These are phyloP conservation scores for Gobiocypris rarus DNA, from an alignment of 2,113 vertebrate species.

Conservation along the genomic window DNA sequence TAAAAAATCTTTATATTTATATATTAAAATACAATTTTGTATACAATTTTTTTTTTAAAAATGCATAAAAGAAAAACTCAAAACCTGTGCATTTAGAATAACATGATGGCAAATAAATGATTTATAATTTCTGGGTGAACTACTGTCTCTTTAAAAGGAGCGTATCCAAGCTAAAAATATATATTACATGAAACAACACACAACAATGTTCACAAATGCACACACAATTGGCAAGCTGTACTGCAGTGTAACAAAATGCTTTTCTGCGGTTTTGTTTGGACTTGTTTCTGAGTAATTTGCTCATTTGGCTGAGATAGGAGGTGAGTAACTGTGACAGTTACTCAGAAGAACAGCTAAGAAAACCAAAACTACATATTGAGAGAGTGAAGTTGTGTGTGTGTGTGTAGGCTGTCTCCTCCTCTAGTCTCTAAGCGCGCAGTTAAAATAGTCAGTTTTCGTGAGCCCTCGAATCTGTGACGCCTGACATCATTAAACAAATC, in stretches of 20 bases:
- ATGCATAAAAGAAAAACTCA: too few relatives aligned
- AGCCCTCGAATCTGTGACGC: conserved; percentile 58
- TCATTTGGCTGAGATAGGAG: conserved; percentile 51
- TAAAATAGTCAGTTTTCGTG: conserved; percentile 56
- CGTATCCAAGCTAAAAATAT: not conserved
- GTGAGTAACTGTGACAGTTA: conserved; percentile 52
- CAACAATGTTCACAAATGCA: not conserved
- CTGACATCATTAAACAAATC: conserved; percentile 64
- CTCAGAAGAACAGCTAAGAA: conserved; percentile 43
- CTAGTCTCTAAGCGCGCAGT: conserved; percentile 46
- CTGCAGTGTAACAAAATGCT: conserved; percentile 45
- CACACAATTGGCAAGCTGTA: conserved; percentile 33
- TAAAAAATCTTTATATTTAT: too few relatives aligned
- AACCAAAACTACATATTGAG: conserved; percentile 33
- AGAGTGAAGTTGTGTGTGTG: conserved; percentile 46
- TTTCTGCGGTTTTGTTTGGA: conserved; percentile 54
- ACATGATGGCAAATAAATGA: too few relatives aligned
- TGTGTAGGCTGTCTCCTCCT: conserved; percentile 49
- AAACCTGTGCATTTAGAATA: too few relatives aligned
- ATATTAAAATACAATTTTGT: too few relatives aligned
- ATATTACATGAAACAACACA: not conserved
- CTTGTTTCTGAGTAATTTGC: conserved; percentile 47
- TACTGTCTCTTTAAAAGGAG: conserved; percentile 2
- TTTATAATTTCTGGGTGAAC: too few relatives aligned
- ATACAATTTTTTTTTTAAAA: too few relatives aligned